These are phyloP conservation scores for Cacajao melanocephalus DNA, from an alignment of 2,797 vertebrate genomes.

Conservation along the genomic window DNA sequence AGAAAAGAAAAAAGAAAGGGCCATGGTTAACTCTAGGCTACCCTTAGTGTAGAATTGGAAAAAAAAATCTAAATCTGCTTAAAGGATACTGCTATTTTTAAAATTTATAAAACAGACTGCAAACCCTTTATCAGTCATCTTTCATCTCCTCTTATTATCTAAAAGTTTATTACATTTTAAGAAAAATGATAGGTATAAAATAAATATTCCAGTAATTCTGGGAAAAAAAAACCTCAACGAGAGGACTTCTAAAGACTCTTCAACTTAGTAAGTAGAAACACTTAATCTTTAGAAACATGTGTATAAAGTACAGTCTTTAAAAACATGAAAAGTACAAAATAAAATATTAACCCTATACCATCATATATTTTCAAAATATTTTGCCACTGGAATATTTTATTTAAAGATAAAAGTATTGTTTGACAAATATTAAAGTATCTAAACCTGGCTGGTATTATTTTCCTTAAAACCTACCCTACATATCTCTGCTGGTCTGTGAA, in stretches of 20 bases:
- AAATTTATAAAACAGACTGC: background rate
- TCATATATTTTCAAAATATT: background rate
- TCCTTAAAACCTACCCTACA: background rate
- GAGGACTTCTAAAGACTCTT: background rate
- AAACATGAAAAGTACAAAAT: background rate
- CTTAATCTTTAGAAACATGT: background rate
- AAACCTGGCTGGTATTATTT: background rate
- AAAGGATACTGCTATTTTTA: background rate
- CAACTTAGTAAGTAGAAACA: conserved; percentile 1
- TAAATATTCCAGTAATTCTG: conserved; percentile 16
- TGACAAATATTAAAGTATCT: background rate
- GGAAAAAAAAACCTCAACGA: background rate
- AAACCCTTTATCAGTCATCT: background rate
- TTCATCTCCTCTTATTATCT: background rate
- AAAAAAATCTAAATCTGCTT: background rate
- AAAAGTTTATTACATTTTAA: conserved; percentile 6
- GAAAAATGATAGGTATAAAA: background rate
- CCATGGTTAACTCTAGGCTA: background rate
- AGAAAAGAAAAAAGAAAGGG: background rate
- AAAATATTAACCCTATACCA: background rate
- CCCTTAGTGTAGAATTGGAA: background rate
- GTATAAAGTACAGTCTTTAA: background rate
- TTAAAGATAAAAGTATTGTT: background rate
- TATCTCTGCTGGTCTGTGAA: background rate
- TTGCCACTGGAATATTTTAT: conserved; percentile 6